These are phyloP conservation scores for Aplysia californica DNA, from an alignment of 1,140 invertebrate species.

Conservation along the genomic window DNA sequence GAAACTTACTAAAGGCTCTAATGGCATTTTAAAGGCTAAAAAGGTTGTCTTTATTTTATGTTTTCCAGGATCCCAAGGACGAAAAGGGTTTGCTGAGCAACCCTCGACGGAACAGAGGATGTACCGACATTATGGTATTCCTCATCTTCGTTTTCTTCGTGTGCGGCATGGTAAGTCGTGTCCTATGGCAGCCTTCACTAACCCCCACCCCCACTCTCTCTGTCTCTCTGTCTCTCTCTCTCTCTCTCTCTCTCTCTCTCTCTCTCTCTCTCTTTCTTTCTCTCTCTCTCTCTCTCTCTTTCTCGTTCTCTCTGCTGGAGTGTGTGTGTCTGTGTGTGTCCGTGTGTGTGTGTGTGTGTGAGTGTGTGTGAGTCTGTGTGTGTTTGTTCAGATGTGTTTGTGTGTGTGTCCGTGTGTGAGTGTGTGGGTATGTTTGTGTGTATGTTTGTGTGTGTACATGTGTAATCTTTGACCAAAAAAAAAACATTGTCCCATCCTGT, in stretches of 20 bases:
- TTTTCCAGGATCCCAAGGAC: constrained; percentile 44
- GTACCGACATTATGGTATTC: constrained; percentile 88
- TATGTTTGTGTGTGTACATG: too few relatives aligned
- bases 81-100: constrained; percentile 52
- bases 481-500: too few relatives aligned
- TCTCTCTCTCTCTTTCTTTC: constrained; percentile 19
- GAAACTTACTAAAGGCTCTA: neutral
- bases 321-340: too few relatives aligned
- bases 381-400: too few relatives aligned
- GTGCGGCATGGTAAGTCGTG: constrained; percentile 83
- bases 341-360: too few relatives aligned
- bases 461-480: too few relatives aligned
- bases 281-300: neutral
- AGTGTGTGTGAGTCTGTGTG: too few relatives aligned
- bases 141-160: constrained; percentile 86
- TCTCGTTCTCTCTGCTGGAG: neutral
- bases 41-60: neutral
- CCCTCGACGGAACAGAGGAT: constrained; percentile 60
- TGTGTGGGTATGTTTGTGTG: too few relatives aligned
- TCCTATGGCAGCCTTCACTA: too few relatives aligned
- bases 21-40: neutral
- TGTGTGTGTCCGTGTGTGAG: too few relatives aligned
- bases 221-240: constrained; percentile 19
- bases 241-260: constrained; percentile 15
- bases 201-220: neutral